These are phyloP conservation scores for Orientallactaga sibirica DNA, from an alignment of 2,797 vertebrate genomes.

Conservation along the genomic window DNA sequence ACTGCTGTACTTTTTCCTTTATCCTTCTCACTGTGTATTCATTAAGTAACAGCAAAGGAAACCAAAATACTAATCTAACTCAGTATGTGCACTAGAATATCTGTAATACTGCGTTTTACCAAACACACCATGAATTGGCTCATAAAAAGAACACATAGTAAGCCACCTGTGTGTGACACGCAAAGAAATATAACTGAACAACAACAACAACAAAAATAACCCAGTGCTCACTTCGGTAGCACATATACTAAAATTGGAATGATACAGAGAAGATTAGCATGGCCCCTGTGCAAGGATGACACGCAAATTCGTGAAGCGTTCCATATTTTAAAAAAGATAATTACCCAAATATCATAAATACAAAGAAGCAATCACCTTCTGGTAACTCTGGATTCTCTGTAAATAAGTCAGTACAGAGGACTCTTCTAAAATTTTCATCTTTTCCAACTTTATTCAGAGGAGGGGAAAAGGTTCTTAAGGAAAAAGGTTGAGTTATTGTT, in stretches of 20 bases:
- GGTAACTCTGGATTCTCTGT: slow-evolving; percentile 37
- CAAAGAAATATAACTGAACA: slow-evolving; percentile 45
- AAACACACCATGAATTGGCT: slow-evolving; percentile 42
- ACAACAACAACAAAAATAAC: slow-evolving; percentile 46
- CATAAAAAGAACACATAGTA: slow-evolving; percentile 21
- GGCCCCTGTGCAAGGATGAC: too few species aligned
- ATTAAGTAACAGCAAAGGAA: slow-evolving; percentile 61
- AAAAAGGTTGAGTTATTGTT: slow-evolving; percentile 41
- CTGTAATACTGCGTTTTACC: slow-evolving; percentile 56
- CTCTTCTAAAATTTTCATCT: not conserved
- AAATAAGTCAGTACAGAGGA: slow-evolving; percentile 52
- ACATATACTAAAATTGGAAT: too few species aligned
- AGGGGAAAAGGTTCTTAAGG: slow-evolving; percentile 35
- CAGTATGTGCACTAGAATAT: slow-evolving; percentile 26
- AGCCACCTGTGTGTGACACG: not conserved
- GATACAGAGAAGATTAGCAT: too few species aligned
- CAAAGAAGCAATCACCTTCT: not conserved
- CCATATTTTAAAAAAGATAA: too few species aligned
- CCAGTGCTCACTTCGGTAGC: not conserved
- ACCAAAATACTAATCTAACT: slow-evolving; percentile 58
- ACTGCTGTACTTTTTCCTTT: not conserved
- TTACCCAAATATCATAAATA: not conserved
- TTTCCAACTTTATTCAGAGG: not conserved
- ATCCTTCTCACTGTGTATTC: slow-evolving; percentile 60
- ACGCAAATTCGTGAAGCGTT: too few species aligned